Base-by-base conservation (phyloP, 2,113 vertebrate species). In the Tursiops truncatus region DNA sequence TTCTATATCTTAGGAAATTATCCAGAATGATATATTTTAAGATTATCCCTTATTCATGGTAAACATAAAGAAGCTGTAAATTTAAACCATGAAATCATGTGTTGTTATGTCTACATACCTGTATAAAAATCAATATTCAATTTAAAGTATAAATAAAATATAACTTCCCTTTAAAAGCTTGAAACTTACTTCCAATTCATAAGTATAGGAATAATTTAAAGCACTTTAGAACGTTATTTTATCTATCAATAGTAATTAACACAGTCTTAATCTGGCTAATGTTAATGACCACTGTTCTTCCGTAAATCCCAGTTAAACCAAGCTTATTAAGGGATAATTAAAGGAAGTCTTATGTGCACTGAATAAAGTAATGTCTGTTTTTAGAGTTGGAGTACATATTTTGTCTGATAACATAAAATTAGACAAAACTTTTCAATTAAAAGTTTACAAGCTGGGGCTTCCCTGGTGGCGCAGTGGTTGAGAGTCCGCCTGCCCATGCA, bases 221-320 rank as follows among this genome's bases (percentile, higher is more conserved):
- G 91, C 84, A 97, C 98, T 98, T 98, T 98, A 98, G 97, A 98
- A 98, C 98, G 92, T 99, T 98, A 98, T 98, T 99, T 99, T 99
- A 99, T 99, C 99, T 99, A 99, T 98, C 98, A 98, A 98, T 98
- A 98, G 98, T 99, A 99, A 99, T 99, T 99, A 99, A 98, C 98
- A 99, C 96, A 98, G 98, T 98, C 98, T 99, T 99, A 99, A 99
- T 99, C 99, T 99, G 98, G 97, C 98, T 98, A 98, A 98, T 98
- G 98, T 99, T 99, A 99, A 99, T 99, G 99, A 99, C 98, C 98
- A 99, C 98, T 99, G 98, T 99, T 99, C 98, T 99, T 98, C 97
- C 84, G 98, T 98, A 99, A 99, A 99, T 99, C 98, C 98, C 99
- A 99, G 98, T 99, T 99, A 99, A 99, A 99, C 98, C 98, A 99